These are phyloP conservation scores for Calliphora vomitoria DNA, from an alignment of 2,888 invertebrate genomes.

Conservation along the genomic window DNA sequence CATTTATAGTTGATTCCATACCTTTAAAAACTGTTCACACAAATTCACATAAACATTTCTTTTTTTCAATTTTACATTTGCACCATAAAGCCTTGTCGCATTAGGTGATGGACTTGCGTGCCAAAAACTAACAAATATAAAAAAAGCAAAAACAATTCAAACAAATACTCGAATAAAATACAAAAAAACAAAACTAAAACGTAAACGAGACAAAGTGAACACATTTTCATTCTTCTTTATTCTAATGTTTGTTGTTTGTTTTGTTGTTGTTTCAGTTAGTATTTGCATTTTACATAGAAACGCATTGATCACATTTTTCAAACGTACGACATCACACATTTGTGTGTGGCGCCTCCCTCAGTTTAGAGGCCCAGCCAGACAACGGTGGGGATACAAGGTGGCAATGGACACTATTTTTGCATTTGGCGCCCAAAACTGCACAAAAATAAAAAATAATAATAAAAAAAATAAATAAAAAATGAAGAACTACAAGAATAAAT, in stretches of 20 bases:
- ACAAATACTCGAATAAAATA: constrained; percentile 38
- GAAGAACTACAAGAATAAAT: not conserved
- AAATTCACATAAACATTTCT: constrained; percentile 11
- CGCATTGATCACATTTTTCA: constrained; percentile 72
- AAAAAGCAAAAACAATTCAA: constrained; percentile 40
- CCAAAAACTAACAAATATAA: constrained; percentile 59
- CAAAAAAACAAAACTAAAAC: constrained; percentile 11
- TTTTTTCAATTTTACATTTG: constrained; percentile 41
- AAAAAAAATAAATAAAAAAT: too few species aligned
- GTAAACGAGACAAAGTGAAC: constrained; percentile 60
- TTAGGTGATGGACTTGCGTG: constrained; percentile 73
- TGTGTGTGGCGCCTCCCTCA: constrained; percentile 73
- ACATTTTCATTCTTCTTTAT: constrained; percentile 68
- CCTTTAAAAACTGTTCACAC: constrained; percentile 13
- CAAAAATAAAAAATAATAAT: constrained; percentile 39
- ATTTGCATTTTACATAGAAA: constrained; percentile 64
- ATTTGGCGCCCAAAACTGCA: constrained; percentile 78
- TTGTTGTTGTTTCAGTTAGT: constrained; percentile 10
- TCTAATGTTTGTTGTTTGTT: constrained; percentile 43
- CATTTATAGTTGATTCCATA: not conserved
- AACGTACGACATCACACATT: constrained; percentile 64
- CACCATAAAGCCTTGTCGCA: constrained; percentile 70
- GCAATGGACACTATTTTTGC: constrained; percentile 75
- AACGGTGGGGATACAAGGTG: constrained; percentile 73
- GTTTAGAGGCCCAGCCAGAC: constrained; percentile 76